Base-by-base conservation (phyloP, 2,888 invertebrate genomes). In the Cerastis rubricosa region DNA sequence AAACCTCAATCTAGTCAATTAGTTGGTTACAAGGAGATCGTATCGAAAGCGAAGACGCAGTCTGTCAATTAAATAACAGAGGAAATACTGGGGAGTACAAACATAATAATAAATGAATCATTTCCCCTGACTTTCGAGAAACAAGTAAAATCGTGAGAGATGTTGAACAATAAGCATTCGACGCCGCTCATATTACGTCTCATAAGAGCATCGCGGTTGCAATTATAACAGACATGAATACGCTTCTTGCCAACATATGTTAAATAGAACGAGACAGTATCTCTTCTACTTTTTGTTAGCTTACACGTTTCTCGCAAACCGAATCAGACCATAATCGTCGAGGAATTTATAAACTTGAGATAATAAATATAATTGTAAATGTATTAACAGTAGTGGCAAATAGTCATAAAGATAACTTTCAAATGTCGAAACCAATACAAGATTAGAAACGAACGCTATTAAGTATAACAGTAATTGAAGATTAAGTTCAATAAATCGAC, bases 81-180 rank as follows among this genome's bases (percentile, higher is more conserved):
- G 90, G 91, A 91, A 90, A 88, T 85, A 88, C 74, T 61, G 74
- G 51, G 66, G 79, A 85, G 76, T 81, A 88, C 87, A 88, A 88
- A 91, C 85, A 88, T 89, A 91, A 89, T 25, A 61, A 64, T 87
- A 88, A 91, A 92, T 92, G 90, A 93, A 91, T 93, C 89, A 93
- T 94, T 94, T 94, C 94, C 91, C 92, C 90, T 86, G 84, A 91
- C 96, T 96, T 96, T 96, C 95, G 92, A 94, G 91, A 84, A 85
- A 78, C 90, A 90, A 93, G 96, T 95, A 96, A 96, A 95, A 96
- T 93, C 96, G 96, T 96, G 96, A 91, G 96, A 96, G 88, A 80
- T 68, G 69, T 81, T 74, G 83, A 93, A 95, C 95, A 95, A 95
- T 95, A 92, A 93, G 86, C 76, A 74, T 79, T 78, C 85, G 78